These are phyloP conservation scores for Cryptus viduatorius DNA, from an alignment of 2,888 invertebrate species.

Conservation along the genomic window DNA sequence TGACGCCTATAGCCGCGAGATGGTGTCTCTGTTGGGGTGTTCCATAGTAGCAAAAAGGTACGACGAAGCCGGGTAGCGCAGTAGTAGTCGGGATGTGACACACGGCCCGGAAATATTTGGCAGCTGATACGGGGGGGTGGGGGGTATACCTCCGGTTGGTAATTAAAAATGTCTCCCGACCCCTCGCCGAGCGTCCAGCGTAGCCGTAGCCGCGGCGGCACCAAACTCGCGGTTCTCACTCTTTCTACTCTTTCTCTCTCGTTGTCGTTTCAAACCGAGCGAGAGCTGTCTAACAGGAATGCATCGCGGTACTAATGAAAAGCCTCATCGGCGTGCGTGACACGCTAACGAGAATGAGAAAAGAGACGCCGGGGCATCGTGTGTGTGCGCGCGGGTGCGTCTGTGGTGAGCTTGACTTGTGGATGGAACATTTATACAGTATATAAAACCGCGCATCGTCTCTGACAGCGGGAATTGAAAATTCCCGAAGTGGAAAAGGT, in stretches of 20 bases:
- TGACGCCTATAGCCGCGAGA: slow-evolving; percentile 25
- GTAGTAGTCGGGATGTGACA: slow-evolving; percentile 74
- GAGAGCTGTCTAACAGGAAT: slow-evolving; percentile 82
- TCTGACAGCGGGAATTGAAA: slow-evolving; percentile 80
- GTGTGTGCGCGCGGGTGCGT: not conserved
- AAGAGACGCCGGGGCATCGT: slow-evolving; percentile 21
- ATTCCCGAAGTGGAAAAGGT: slow-evolving; percentile 76
- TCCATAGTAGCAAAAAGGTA: slow-evolving; percentile 56
- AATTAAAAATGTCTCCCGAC: slow-evolving; percentile 84
- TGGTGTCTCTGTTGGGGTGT: slow-evolving; percentile 41
- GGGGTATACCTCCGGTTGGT: slow-evolving; percentile 81
- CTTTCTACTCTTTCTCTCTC: slow-evolving; percentile 58
- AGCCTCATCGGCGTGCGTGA: slow-evolving; percentile 83
- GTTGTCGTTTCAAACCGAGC: slow-evolving; percentile 68
- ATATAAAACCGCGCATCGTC: slow-evolving; percentile 71
- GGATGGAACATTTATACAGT: not conserved
- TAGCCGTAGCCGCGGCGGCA: slow-evolving; percentile 31
- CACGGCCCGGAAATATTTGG: slow-evolving; percentile 83
- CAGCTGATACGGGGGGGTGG: slow-evolving; percentile 81
- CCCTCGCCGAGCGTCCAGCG: slow-evolving; percentile 69
- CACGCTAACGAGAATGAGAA: slow-evolving; percentile 81
- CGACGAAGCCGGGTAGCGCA: not conserved
- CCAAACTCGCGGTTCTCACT: slow-evolving; percentile 56
- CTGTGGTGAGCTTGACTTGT: slow-evolving; percentile 9
- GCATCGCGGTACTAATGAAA: slow-evolving; percentile 84